A percentile compares a stretch with the other conserved stretches of the same genome.
These are phyloP conservation scores for Amblyteles armatorius DNA, from an alignment of 2,888 invertebrate species.

Conservation along the genomic window DNA sequence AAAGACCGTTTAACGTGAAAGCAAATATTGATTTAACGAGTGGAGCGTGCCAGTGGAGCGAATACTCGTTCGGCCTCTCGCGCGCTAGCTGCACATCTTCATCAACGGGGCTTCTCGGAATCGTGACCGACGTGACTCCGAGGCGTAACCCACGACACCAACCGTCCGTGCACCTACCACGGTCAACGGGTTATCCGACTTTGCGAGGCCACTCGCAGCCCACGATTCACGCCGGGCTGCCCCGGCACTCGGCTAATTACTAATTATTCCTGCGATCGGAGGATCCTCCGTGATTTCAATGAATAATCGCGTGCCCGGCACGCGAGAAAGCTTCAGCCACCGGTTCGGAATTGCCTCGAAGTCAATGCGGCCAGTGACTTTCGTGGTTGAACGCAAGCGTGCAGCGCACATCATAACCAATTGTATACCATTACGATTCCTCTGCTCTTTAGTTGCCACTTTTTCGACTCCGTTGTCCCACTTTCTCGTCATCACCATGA, in stretches of 20 bases:
- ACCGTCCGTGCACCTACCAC: constrained; percentile 36
- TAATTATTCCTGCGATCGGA: constrained; percentile 65
- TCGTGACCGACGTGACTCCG: constrained; percentile 70
- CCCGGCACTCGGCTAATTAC: constrained; percentile 62
- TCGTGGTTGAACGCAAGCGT: constrained; percentile 30
- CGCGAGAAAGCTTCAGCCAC: constrained; percentile 46
- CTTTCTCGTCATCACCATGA: not conserved
- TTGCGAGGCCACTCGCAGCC: constrained; percentile 59
- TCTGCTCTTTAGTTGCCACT: constrained; percentile 3
- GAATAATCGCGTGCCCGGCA: constrained; percentile 41
- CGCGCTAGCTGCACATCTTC: constrained; percentile 58
- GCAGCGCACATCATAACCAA: constrained; percentile 32
- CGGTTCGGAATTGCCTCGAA: constrained; percentile 28
- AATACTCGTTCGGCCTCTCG: constrained; percentile 10
- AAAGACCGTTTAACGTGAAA: constrained; percentile 30
- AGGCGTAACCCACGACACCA: constrained; percentile 64
- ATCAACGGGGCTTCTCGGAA: constrained; percentile 56
- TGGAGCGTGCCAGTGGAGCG: constrained; percentile 38
- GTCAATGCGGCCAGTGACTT: constrained; percentile 15
- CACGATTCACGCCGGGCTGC: constrained; percentile 60
- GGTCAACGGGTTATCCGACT: constrained; percentile 63
- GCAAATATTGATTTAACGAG: constrained; percentile 54
- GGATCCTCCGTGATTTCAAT: constrained; percentile 53
- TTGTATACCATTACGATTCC: constrained; percentile 24
- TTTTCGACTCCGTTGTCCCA: constrained; percentile 14